Evolutionary conservation across 2,797 vertebrate genomes (phyloP).

Genomic region (Peromyscus aztecus): DNA sequence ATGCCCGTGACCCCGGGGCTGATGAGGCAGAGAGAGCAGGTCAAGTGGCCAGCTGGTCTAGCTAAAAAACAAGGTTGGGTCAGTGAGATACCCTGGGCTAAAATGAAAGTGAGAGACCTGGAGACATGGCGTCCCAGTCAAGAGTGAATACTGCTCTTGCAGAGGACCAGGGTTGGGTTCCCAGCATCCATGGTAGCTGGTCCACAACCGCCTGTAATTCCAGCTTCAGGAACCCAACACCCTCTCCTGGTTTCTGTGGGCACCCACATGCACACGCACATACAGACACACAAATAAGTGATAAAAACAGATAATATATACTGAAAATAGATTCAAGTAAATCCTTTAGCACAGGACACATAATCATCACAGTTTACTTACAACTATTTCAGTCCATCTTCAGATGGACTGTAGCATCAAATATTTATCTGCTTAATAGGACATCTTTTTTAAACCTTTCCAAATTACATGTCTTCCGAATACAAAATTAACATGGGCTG

Average conservation of each 20-base stretch:
- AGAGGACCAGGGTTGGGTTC: background rate
- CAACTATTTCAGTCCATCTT: background rate
- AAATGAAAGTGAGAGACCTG: background rate
- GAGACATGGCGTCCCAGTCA: background rate
- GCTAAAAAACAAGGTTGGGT: background rate
- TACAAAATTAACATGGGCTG: background rate
- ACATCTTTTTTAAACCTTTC: background rate
- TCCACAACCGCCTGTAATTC: background rate
- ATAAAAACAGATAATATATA: background rate
- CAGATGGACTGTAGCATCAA: constrained; percentile 27
- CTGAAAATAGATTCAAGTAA: background rate
- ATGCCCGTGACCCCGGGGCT: background rate
- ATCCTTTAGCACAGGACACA: background rate
- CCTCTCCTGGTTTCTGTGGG: background rate
- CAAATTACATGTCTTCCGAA: constrained; percentile 24
- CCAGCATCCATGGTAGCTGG: background rate
- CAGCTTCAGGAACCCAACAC: background rate
- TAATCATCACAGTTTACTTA: constrained; percentile 23
- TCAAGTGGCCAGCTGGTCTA: background rate
- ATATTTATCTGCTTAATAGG: background rate
- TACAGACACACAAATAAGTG: background rate
- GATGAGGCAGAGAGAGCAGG: background rate
- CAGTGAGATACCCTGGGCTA: background rate
- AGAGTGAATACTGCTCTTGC: background rate
- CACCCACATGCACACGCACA: background rate